Evolutionary conservation across 2,797 vertebrate species (phyloP).

Genomic region (Leontopithecus rosalia): DNA sequence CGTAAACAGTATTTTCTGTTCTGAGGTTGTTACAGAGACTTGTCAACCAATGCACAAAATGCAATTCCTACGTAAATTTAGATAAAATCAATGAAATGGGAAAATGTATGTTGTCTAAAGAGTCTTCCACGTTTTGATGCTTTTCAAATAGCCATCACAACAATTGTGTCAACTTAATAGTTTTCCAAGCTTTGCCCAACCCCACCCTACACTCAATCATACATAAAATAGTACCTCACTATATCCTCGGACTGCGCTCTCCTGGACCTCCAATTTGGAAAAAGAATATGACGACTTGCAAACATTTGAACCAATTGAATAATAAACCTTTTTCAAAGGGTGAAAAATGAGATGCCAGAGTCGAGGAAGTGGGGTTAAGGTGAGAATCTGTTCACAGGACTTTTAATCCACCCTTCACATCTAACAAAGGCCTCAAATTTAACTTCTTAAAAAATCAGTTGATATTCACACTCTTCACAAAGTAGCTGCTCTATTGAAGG

Average conservation of each 20-base stretch:
- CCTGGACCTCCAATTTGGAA: not conserved
- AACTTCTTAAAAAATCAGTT: not conserved
- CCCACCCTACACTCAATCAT: not conserved
- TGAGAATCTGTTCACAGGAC: not conserved
- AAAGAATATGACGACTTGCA: not conserved
- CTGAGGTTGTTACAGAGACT: not conserved
- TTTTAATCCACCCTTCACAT: not conserved
- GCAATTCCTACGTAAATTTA: constrained; percentile 21
- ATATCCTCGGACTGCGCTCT: not conserved
- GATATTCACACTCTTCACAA: not conserved
- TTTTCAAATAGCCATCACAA: constrained; percentile 20
- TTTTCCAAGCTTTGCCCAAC: not conserved
- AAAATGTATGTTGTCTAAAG: not conserved
- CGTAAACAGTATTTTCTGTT: not conserved
- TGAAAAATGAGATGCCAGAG: not conserved
- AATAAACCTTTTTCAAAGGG: not conserved
- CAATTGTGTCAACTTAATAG: not conserved
- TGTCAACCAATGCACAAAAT: not conserved
- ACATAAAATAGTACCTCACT: not conserved
- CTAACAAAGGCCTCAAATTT: not conserved
- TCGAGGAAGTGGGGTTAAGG: not conserved
- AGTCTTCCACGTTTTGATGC: not conserved
- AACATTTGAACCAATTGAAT: not conserved
- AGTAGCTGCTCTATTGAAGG: not conserved
- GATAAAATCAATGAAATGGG: not conserved